Evolutionary conservation across 2,113 vertebrate genomes (phyloP).

Genomic region (Ictidomys tridecemlineatus): DNA sequence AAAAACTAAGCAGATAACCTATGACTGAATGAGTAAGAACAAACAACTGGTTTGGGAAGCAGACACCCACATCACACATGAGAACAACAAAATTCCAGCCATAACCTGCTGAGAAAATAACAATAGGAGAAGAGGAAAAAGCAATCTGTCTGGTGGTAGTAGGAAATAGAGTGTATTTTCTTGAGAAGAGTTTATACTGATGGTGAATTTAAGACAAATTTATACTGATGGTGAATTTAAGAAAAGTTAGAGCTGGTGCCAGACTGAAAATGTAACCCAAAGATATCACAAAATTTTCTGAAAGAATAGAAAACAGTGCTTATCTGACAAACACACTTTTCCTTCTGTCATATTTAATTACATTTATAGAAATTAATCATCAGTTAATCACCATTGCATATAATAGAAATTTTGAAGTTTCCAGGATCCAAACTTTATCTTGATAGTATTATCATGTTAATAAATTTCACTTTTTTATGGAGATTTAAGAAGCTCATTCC

Average conservation of each 20-base stretch:
- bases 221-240: neutral
- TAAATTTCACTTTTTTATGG: neutral
- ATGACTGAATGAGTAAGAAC: neutral
- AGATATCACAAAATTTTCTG: neutral
- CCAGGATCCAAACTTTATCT: neutral
- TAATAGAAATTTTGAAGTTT: neutral
- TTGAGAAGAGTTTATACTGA: neutral
- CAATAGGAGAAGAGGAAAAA: neutral
- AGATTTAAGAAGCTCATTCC: neutral
- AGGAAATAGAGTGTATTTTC: neutral
- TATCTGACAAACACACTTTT: neutral
- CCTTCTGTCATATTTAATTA: neutral
- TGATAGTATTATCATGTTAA: neutral
- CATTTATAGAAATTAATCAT: neutral
- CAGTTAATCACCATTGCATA: neutral
- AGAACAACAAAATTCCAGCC: neutral
- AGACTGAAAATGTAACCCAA: neutral
- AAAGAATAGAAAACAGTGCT: neutral
- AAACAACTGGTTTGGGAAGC: conserved; percentile 30
- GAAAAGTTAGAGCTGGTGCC: neutral
- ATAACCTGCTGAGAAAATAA: conserved; percentile 16
- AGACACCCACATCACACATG: neutral
- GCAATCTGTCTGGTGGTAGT: neutral
- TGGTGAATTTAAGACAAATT: neutral
- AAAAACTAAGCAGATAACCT: neutral